Evolutionary conservation across 2,113 vertebrate species (phyloP), one percentile per base, ranked within the genome.

Genomic region (Notothenia rossii): DNA sequence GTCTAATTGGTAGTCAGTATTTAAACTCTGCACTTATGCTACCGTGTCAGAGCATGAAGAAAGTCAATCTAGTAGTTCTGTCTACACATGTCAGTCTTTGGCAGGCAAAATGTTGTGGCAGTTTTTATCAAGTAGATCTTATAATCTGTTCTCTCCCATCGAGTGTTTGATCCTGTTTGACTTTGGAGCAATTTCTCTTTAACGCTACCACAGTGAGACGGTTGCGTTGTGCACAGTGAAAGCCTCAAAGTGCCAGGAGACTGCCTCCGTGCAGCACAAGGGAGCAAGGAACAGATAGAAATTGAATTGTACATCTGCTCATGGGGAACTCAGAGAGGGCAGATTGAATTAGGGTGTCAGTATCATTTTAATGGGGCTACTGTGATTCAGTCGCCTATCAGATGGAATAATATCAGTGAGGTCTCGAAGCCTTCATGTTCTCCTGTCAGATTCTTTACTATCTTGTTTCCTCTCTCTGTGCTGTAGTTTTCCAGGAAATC

Each of bases 331-430:
- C 68, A 68, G 77, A 89, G 83, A 82, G 73, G 81, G 73, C 82
- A 89, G 80, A 94, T 94, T 94, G 75, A 93, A 92, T 92, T 91
- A 91, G 83, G 85, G 90, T 74, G 87, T 89, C 90, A 84, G 90
- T 75, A 81, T 93, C 79, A 83, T 89, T 92, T 91, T 90, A 93
- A 92, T 92, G 86, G 85, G 50, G 82, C 68, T 72, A 65, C 63
- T 88, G 49, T 85, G 85, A 86, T 91, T 89, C 84, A 77, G 78
- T 89, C 55, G 9, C 55, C 81, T 87, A 87, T 92, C 86, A 89
- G 86, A 90, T 78, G 55, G 74, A 87, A 86, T 82, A 84, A 85
- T 84, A 87, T 88, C 40, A 83, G 48, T 70, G 36, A 63, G 77
- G 62, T 66, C 55, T 86, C 69, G 25, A 40, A 40, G 36, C 60